Base-by-base conservation (phyloP, 1,140 invertebrate species). In the Rhagoletis zephyria region DNA sequence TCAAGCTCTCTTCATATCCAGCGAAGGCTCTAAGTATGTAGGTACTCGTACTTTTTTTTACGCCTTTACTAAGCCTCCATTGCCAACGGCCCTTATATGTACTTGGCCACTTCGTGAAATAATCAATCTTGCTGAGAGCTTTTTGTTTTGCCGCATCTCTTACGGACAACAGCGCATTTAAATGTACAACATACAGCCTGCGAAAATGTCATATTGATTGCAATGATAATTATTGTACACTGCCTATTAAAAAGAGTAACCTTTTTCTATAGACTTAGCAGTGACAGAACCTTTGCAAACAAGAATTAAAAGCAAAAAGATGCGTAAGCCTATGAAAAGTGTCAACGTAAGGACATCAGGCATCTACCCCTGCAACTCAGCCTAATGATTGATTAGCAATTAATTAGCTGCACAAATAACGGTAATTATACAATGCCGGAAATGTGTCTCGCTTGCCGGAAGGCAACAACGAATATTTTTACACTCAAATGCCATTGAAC, bases 301-400 rank as follows among this genome's bases (percentile, higher is more conserved):
- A 56, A 63, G n/a, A 16, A 63, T 63, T 5, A 63, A n/a, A n/a
- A n/a, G 30, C 30, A 16, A 63, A 14, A 63, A 60, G 86, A 87
- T 56, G 74, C 86, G 51, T 51, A 56, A 51, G 48, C 48, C 45
- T 9, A 59, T 9, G 5, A 87, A 51, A 70, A 59, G 63, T 19
- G 51, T 40, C 64, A 67, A 19, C 48, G 56, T 48, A 45, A 12
- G 64, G 6, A 48, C 19, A 30, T 51, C 64, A 7, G 30, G 19
- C 30, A 51, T 60, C 60, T 65, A 42, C 51, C 70, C 70, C 30
- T 85, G 14, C 16, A 81, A 77, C 56, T 40, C 10, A 14, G 19
- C 56, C 45, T 65, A 85, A 87, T 87, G 87, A 87, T 87, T 87
- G 87, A 85, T 87, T 87, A 85, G 87, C 87, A 87, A 87, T 87